Conservation (phyloP, 2,888 invertebrate genomes). For the Pristionchus maxplancki region DNA sequence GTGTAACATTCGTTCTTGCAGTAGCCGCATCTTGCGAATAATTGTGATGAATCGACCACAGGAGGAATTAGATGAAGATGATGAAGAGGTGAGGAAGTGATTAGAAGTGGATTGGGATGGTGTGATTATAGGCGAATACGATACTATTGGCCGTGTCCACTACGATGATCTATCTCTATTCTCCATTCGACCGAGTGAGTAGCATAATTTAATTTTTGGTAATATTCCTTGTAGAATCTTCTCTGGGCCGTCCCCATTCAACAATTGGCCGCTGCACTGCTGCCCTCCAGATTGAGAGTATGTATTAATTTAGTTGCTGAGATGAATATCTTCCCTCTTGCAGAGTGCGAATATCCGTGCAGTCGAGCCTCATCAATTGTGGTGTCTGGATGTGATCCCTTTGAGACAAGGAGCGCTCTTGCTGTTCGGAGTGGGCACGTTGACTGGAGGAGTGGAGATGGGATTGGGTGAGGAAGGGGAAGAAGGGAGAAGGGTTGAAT, state of each 20-base stretch:
- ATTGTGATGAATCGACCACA: conserved; percentile 19
- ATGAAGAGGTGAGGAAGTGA: neutral
- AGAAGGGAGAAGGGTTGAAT: neutral
- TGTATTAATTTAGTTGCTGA: neutral
- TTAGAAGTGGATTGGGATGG: neutral
- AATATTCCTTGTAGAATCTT: neutral
- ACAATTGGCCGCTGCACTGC: neutral
- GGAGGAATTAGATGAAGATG: neutral
- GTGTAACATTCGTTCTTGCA: neutral
- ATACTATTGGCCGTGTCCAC: conserved; percentile 19
- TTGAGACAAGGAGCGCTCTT: conserved; percentile 45
- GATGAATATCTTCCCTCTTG: too few relatives aligned
- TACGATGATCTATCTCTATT: conserved; percentile 8
- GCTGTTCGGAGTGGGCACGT: conserved; percentile 22
- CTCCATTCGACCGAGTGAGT: too few relatives aligned
- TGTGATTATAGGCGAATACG: neutral
- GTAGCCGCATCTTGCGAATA: conserved; percentile 17
- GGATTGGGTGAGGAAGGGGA: conserved; percentile 6
- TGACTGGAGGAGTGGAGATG: conserved; percentile 18
- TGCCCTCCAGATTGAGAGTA: neutral
- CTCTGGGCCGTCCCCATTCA: neutral
- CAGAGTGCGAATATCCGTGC: conserved; percentile 21
- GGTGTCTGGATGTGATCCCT: conserved; percentile 44
- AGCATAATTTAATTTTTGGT: too few relatives aligned
- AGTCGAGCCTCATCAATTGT: neutral